Conservation (phyloP, 2,113 vertebrate genomes). For the Alouatta palliata region DNA sequence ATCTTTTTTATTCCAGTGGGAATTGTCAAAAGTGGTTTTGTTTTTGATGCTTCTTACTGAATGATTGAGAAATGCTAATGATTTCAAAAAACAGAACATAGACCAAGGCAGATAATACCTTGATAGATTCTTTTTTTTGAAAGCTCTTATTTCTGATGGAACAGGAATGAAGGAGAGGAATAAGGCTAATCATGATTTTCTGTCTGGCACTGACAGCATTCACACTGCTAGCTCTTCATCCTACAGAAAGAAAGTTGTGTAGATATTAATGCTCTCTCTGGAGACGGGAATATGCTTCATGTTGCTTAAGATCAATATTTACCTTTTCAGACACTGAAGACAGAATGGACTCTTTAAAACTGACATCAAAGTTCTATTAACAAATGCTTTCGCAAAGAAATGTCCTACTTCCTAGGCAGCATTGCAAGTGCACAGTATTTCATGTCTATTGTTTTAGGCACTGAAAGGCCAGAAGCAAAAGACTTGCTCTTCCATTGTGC, state of each 20-base stretch:
- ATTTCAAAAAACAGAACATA: not conserved
- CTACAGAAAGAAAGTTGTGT: not conserved
- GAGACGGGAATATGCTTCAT: not conserved
- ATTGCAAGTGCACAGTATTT: not conserved
- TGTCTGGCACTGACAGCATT: not conserved
- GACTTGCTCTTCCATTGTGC: not conserved
- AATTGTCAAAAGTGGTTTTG: not conserved
- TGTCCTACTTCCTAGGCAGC: not conserved
- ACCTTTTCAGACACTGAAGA: not conserved
- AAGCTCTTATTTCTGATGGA: conserved; percentile 2
- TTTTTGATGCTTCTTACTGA: not conserved
- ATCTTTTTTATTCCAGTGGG: not conserved
- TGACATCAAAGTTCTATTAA: not conserved
- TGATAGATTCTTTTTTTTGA: not conserved
- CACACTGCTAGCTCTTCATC: not conserved
- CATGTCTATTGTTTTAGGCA: not conserved
- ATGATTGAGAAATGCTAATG: not conserved
- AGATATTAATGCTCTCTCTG: not conserved
- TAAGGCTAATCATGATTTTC: not conserved
- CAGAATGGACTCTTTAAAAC: not conserved
- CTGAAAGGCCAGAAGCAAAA: not conserved
- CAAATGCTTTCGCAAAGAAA: not conserved
- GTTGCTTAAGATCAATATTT: not conserved
- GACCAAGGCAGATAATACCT: not conserved
- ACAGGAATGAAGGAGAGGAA: not conserved